phyloP scores from a whole-genome alignment of 2,888 invertebrate species.

The Diarsia brunnea region DNA sequence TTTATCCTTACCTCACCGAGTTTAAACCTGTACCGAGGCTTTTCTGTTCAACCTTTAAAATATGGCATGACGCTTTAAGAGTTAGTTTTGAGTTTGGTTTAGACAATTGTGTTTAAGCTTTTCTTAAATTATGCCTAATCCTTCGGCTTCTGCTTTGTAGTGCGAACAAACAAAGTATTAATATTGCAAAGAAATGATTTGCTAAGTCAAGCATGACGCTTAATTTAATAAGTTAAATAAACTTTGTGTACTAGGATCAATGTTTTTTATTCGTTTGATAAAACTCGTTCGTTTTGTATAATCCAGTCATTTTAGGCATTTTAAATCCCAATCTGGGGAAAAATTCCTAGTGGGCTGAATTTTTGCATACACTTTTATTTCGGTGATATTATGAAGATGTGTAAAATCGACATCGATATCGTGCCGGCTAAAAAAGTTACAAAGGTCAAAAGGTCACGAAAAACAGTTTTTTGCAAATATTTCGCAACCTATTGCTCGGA shows the following conservation, averaged over 20 bases:
- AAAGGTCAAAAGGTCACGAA: too few relatives aligned
- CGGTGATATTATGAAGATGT: too few relatives aligned
- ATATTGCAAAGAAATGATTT: conserved; percentile 19
- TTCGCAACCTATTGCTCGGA: too few relatives aligned
- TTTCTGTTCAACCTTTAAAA: conserved; percentile 13
- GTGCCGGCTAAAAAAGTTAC: too few relatives aligned
- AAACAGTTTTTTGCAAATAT: too few relatives aligned
- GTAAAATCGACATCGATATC: too few relatives aligned
- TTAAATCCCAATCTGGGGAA: too few relatives aligned
- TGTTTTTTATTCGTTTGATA: conserved; percentile 10
- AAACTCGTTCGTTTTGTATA: not conserved
- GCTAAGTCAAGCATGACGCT: conserved; percentile 23
- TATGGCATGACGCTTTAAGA: conserved; percentile 7
- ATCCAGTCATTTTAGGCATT: too few relatives aligned
- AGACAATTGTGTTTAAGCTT: conserved; percentile 29
- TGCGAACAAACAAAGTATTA: conserved; percentile 23
- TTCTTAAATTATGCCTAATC: conserved; percentile 19
- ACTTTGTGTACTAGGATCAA: conserved; percentile 1
- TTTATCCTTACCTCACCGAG: conserved; percentile 7
- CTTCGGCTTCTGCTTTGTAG: conserved; percentile 34
- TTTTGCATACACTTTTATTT: too few relatives aligned
- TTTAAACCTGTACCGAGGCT: not conserved
- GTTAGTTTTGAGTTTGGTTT: conserved; percentile 8
- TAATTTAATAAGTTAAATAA: conserved; percentile 7
- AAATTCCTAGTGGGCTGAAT: too few relatives aligned